A percentile compares a stretch with the other conserved stretches of the same genome.
Conservation (phyloP, 1,140 invertebrate species). For the Marisa cornuarietis region DNA sequence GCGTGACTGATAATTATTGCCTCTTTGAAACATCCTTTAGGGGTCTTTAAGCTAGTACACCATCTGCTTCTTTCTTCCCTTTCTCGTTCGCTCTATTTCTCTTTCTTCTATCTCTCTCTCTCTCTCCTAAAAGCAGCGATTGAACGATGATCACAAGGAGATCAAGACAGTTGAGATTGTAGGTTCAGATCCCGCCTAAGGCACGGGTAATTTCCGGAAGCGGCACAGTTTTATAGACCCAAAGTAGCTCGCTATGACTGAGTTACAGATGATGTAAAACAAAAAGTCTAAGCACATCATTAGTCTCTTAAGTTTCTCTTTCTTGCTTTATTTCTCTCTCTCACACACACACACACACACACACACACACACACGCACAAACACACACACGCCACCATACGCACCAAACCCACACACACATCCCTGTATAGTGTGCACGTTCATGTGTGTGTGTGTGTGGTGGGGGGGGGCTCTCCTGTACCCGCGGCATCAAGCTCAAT, state of each 20-base stretch:
- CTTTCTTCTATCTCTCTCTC: conserved; percentile 1
- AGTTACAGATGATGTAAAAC: background rate
- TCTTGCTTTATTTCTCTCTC: background rate
- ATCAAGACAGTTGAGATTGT: background rate
- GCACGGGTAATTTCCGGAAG: background rate
- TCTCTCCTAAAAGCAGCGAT: background rate
- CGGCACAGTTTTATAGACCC: background rate
- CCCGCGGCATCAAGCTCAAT: no score
- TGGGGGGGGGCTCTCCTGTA: background rate
- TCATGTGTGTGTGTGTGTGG: background rate
- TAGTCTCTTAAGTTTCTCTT: background rate
- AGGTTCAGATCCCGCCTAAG: background rate
- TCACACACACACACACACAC: background rate
- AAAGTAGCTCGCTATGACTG: background rate
- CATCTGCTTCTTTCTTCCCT: background rate
- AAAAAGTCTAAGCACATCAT: background rate
- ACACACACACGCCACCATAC: no score
- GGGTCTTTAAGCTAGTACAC: background rate
- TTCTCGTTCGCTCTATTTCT: conserved; percentile 7
- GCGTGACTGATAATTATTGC: background rate
- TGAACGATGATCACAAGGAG: background rate
- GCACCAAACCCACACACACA: background rate
- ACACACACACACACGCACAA: background rate
- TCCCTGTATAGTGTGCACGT: background rate
- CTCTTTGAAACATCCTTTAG: background rate